phyloP scores from a whole-genome alignment of 2,797 vertebrate species.

The Holocentrus rufus region DNA sequence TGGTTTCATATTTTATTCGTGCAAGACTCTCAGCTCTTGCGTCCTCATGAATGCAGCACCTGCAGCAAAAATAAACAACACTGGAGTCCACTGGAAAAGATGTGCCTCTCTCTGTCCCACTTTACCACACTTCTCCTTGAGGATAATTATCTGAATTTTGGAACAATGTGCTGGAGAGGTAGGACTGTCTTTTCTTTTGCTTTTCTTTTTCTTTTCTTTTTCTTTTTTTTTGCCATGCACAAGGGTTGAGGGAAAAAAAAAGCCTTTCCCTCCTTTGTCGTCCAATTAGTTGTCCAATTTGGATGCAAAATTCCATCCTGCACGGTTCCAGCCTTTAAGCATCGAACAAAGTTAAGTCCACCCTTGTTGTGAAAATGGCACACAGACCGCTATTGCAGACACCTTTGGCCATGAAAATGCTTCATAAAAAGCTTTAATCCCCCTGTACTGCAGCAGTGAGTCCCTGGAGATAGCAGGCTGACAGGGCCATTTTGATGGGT shows the following conservation, averaged over 20 bases:
- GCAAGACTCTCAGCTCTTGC: slow-evolving; percentile 1
- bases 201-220: neutral
- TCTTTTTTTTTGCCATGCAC: neutral
- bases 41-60: slow-evolving; percentile 19
- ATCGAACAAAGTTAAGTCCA: slow-evolving; percentile 45
- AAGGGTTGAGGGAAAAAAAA: slow-evolving; percentile 19
- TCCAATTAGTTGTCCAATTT: slow-evolving; percentile 64
- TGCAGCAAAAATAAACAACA: slow-evolving; percentile 35
- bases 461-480: slow-evolving; percentile 73
- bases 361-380: slow-evolving; percentile 55
- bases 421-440: slow-evolving; percentile 77
- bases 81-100: slow-evolving; percentile 13
- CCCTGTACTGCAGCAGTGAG: slow-evolving; percentile 65
- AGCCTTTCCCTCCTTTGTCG: slow-evolving; percentile 21
- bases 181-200: slow-evolving; percentile 19
- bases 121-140: slow-evolving; percentile 36
- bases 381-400: slow-evolving; percentile 55
- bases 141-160: slow-evolving; percentile 59
- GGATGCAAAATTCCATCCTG: slow-evolving; percentile 45
- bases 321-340: slow-evolving; percentile 32
- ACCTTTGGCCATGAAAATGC: slow-evolving; percentile 75
- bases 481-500: slow-evolving; percentile 74
- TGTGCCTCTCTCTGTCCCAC: slow-evolving; percentile 31
- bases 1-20: slow-evolving; percentile 7
- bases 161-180: slow-evolving; percentile 45